Evolutionary conservation across 2,797 vertebrate species (phyloP), one percentile per base, ranked within the genome.

Genomic region (Aldrovandia affinis): DNA sequence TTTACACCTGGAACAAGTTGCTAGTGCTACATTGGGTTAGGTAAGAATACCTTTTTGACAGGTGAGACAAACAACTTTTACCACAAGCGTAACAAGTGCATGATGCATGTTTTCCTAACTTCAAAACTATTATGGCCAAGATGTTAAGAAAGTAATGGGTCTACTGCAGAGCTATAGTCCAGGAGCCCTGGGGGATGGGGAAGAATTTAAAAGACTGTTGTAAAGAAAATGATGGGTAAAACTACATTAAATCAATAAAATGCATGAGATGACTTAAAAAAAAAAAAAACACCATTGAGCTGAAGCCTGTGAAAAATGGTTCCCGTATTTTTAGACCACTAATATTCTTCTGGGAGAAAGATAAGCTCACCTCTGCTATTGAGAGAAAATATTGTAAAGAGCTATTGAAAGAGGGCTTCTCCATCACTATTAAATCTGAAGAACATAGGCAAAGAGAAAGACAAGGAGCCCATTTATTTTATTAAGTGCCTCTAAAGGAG

Each of bases 381-480:
- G 70, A 78, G 33, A 79, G 47, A 55, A 54, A 79, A n/a, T 28
- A 30, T 55, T 79, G 14, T 14, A 55, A 52, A 79, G 78, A 79
- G 50, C 78, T 81, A 73, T 55, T 42, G 82, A 85, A 78, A 47
- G 55, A 83, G 75, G 47, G 55, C 44, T 9, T 79, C 42, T 54
- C 44, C 28, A 44, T 79, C 78, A 52, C 78, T 79, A 30, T 55
- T 79, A 52, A 54, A 79, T 61, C 33, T 78, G 82, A 47, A 83
- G 54, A 83, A 59, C 73, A 44, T 25, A 78, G 28, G n/a, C 75
- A 39, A 59, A 57, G n/a, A 36, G 42, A 36, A 59, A 55, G 12
- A 78, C 55, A 78, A 30, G n/a, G 39, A 61, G 54, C 54, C 14
- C 54, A 78, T 61, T 83, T 83, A 63, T 78, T 83, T 30, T 59